These are phyloP conservation scores for Trialeurodes vaporariorum DNA, from an alignment of 1,140 invertebrate genomes.

Conservation along the genomic window DNA sequence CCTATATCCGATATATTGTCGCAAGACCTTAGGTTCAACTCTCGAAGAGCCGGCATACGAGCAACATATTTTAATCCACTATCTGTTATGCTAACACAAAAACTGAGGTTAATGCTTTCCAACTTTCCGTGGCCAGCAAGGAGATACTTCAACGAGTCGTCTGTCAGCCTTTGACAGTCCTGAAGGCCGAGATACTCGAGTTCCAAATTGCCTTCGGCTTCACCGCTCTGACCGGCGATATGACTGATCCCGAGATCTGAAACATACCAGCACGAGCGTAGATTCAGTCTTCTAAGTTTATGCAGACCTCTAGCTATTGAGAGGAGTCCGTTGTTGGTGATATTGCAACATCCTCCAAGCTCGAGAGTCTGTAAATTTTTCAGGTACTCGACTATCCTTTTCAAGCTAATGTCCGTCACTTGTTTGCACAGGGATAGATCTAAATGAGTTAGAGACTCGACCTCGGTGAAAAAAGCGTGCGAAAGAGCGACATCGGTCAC, in stretches of 20 bases:
- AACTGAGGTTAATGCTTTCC: conserved; percentile 80
- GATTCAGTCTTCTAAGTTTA: conserved; percentile 68
- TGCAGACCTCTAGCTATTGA: conserved; percentile 75
- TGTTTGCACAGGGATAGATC: conserved; percentile 91
- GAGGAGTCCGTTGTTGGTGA: conserved; percentile 75
- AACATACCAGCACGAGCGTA: conserved; percentile 84
- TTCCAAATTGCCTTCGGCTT: conserved; percentile 49
- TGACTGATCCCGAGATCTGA: conserved; percentile 80
- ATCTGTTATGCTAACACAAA: conserved; percentile 86
- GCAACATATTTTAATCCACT: conserved; percentile 79
- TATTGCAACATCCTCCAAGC: conserved; percentile 78
- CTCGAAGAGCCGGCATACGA: conserved; percentile 64
- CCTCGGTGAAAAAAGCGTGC: conserved; percentile 62
- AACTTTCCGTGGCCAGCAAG: conserved; percentile 65
- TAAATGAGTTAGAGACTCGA: conserved; percentile 59
- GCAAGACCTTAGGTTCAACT: conserved; percentile 84
- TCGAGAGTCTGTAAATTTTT: conserved; percentile 78
- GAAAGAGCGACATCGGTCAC: conserved; percentile 73
- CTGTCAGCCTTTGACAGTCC: conserved; percentile 86
- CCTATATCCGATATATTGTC: conserved; percentile 88
- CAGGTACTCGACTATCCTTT: conserved; percentile 69
- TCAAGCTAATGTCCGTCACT: conserved; percentile 73
- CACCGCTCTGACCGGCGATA: conserved; percentile 58
- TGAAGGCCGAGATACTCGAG: conserved; percentile 80
- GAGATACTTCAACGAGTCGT: conserved; percentile 76